phyloP scores from a whole-genome alignment of 1,140 invertebrate species.

The Trichomalopsis sarcophagae region DNA sequence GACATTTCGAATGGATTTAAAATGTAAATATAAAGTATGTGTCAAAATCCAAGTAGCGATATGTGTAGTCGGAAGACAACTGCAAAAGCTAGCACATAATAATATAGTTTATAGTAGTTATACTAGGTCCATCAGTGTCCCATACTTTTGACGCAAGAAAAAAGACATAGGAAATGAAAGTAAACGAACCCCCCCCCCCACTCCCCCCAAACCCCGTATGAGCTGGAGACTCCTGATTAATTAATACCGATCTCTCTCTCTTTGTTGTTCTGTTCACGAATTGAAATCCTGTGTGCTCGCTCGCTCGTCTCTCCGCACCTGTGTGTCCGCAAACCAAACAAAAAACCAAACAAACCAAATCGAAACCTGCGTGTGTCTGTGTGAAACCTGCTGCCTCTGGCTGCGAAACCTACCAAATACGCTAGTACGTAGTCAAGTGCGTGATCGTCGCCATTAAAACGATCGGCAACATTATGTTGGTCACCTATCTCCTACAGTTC shows the following conservation, averaged over 20 bases:
- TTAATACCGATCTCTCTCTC: conserved; percentile 42
- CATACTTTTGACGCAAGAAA: neutral
- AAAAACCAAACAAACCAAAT: conserved; percentile 35
- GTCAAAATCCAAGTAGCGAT: no score
- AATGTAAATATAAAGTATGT: neutral
- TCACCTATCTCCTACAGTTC: conserved; percentile 99
- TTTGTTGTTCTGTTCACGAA: conserved; percentile 47
- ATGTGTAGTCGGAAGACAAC: no score
- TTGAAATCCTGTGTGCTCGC: conserved; percentile 51
- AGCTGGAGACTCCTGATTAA: conserved; percentile 12
- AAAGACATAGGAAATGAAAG: neutral
- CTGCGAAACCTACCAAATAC: conserved; percentile 27
- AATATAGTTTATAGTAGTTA: neutral
- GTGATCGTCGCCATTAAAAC: conserved; percentile 99
- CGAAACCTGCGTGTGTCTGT: conserved; percentile 24
- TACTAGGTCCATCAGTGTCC: conserved; percentile 25
- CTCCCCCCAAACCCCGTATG: neutral
- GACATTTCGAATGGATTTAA: neutral
- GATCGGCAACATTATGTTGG: conserved; percentile 99
- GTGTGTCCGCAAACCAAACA: conserved; percentile 51
- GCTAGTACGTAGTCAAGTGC: conserved; percentile 97
- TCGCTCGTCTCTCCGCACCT: conserved; percentile 52
- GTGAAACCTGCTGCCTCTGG: neutral
- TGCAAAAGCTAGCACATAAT: neutral
- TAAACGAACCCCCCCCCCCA: no score